Base-by-base conservation (phyloP, 2,888 invertebrate genomes). In the Schizotus pectinicornis region DNA sequence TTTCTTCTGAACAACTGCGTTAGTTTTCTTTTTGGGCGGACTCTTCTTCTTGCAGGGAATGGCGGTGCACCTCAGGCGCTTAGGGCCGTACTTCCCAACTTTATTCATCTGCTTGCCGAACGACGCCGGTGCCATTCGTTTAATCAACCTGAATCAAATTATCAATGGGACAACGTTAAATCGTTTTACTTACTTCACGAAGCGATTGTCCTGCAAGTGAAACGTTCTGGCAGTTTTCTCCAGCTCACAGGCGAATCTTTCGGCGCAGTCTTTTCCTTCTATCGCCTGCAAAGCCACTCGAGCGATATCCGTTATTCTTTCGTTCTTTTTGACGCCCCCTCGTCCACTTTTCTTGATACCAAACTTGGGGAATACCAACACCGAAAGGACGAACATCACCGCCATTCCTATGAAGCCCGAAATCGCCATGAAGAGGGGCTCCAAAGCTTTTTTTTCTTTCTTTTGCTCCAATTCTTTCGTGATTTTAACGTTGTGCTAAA, bases 321-420 rank as follows among this genome's bases (percentile, higher is more conserved):
- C 75, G 34, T 72, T 69, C 5, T 68, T 70, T 46, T 71, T 69
- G 56, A 72, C 74, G 14, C 63, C 64, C 6, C 47, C 61, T 50
- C 74, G 67, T 60, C 74, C 75, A 1, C 71, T 50, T 7, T 64
- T 64, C 54, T 65, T 65, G 1, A 64, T 62, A 38, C 77, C 76
- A 46, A 83, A 74, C 66, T 81, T 81, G 1, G 84, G 84, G 34
- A 84, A 65, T 54, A 84, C 77, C 3, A 84, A 64, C 41, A 83
- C 78, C 0, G 83, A 82, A 49, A 83, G 70, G 58, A 83, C 80
- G 64, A 84, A 83, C 74, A 84, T 78, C 11, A 84, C 75, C 0
- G 84, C 82, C 80, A 84, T 81, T 7, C 83, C 83, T 46, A 84
- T 77, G 64, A 84, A 84, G 11, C 84, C 82, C n/a, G 84, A 83